Evolutionary conservation across 2,113 vertebrate genomes (phyloP).

Genomic region (Sinocyclocheilus rhinocerous): DNA sequence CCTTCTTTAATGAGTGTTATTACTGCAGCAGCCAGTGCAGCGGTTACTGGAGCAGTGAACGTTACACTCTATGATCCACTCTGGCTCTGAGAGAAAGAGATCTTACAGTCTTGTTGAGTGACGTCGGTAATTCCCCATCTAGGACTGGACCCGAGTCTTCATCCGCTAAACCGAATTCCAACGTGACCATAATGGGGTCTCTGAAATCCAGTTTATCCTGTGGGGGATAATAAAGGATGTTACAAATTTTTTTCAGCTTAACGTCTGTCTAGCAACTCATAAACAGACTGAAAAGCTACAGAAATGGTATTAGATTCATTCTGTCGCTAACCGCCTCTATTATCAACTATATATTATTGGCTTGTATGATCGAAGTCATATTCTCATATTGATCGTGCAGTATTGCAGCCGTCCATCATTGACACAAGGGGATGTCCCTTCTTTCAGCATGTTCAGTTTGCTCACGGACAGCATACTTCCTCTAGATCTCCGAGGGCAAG

Average conservation of each 20-base stretch:
- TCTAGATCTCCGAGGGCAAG: conserved; percentile 1
- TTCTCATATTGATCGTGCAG: neutral
- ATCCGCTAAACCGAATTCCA: conserved; percentile 86
- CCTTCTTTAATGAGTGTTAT: neutral
- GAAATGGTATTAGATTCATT: neutral
- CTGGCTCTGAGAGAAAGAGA: neutral
- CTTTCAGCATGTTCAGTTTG: neutral
- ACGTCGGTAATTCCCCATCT: conserved; percentile 82
- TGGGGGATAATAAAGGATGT: conserved; percentile 38
- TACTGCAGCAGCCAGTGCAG: neutral
- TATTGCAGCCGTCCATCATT: neutral
- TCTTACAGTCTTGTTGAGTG: conserved; percentile 88
- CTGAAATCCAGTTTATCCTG: conserved; percentile 92
- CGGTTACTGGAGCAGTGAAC: too few relatives aligned
- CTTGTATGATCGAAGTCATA: neutral
- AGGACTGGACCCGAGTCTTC: conserved; percentile 88
- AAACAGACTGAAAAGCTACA: neutral
- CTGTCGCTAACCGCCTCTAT: neutral
- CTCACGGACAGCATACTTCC: neutral
- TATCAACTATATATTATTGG: too few relatives aligned
- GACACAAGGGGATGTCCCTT: neutral
- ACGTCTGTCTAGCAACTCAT: neutral
- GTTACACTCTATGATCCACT: neutral
- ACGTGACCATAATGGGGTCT: conserved; percentile 86
- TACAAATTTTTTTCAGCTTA: conserved; percentile 13